phyloP scores from a whole-genome alignment of 2,888 invertebrate genomes.

The Leptothorax acervorum region DNA sequence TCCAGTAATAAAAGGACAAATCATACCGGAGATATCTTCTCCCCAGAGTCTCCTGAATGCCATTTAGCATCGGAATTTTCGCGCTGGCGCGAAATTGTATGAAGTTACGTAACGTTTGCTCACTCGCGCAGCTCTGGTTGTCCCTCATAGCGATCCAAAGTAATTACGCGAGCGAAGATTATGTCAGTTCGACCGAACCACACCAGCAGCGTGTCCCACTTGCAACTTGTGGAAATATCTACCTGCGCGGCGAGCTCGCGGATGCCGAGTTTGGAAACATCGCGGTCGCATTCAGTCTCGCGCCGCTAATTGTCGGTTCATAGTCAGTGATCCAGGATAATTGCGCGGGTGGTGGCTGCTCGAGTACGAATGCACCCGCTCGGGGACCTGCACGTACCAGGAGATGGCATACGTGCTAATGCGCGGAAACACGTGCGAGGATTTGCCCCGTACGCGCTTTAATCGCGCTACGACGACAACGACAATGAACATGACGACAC shows the following conservation, averaged over 20 bases:
- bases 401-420: constrained; percentile 49
- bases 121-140: constrained; percentile 8
- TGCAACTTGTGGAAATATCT: constrained; percentile 22
- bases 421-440: constrained; percentile 43
- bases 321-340: constrained; percentile 55
- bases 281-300: constrained; percentile 40
- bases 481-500: neutral
- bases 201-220: neutral
- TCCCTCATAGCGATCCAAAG: constrained; percentile 40
- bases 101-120: constrained; percentile 24
- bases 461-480: neutral
- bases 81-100: constrained; percentile 2
- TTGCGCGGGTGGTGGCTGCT: constrained; percentile 27
- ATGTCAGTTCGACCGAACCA: constrained; percentile 34
- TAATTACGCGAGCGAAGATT: constrained; percentile 41
- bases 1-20: neutral
- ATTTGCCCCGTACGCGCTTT: constrained; percentile 24
- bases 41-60: neutral
- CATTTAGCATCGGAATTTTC: constrained; percentile 29
- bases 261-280: constrained; percentile 28
- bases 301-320: constrained; percentile 51
- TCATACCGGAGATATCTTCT: neutral
- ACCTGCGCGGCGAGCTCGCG: constrained; percentile 29
- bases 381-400: constrained; percentile 11
- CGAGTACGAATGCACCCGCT: constrained; percentile 20